Base-by-base conservation (phyloP, 1,140 invertebrate genomes). In the Penaeus indicus region DNA sequence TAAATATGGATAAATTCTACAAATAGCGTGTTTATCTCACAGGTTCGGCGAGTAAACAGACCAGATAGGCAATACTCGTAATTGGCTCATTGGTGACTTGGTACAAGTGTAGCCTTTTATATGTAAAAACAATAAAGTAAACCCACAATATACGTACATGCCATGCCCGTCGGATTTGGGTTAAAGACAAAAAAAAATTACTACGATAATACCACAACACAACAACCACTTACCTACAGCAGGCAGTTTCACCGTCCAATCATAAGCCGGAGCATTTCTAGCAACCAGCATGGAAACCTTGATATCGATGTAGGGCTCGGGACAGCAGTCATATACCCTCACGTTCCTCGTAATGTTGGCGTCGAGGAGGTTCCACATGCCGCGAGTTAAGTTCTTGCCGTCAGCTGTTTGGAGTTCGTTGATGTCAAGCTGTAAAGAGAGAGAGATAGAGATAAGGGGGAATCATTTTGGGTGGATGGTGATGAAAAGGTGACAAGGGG, bases 301-400 rank as follows among this genome's bases (percentile, higher is more conserved):
- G 32, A 90, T 60, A 69, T 72, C 80, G 0, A 90, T 67, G 62
- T 90, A 90, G 3, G 89, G 84, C 82, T 90, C 89, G 16, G 86
- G 62, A 60, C 89, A 90, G 42, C 89, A 90, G 5, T 69, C 10
- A 75, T 90, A 90, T 4, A 27, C 42, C 22, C 85, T 84, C 19
- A n/a, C 19, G 13, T 54, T 1, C 11, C 82, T 27, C 18, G 19
- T 63, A 3, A 89, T 62, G 27, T 84, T 84, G 22, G 61, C 16
- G 32, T 69, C 60, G 21, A 84, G 16, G 0, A 89, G 47, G 18
- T 84, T 32, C 88, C 88, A 89, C 19, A 63, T 27, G 16, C 77
- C 78, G 11, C 77, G 38, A 22, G 62, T 67, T 16, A 82, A 21
- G 38, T 87, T 54, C 25, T 10, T n/a, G 1, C 78, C 64, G 4